Evolutionary conservation across 2,888 invertebrate species (phyloP).

Genomic region (Tachina fera): DNA sequence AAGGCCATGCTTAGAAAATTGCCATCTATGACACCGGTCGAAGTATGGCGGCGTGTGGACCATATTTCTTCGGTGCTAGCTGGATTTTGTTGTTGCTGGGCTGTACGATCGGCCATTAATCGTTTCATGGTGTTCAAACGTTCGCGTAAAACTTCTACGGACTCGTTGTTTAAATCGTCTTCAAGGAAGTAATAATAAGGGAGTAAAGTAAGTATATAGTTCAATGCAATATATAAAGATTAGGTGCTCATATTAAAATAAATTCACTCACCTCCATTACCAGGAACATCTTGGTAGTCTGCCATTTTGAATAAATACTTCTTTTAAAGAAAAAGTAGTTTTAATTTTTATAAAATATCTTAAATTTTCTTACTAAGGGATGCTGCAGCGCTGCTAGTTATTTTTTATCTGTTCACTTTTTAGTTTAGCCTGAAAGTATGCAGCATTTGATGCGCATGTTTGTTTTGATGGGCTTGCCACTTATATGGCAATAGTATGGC

Average conservation of each 20-base stretch:
- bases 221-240: background rate
- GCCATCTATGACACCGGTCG: constrained; percentile 88
- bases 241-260: background rate
- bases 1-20: constrained; percentile 93
- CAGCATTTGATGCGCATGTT: constrained; percentile 69
- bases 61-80: constrained; percentile 82
- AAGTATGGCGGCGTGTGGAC: constrained; percentile 81
- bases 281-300: constrained; percentile 66
- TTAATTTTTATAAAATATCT: constrained; percentile 26
- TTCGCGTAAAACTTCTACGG: constrained; percentile 91
- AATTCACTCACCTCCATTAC: constrained; percentile 46
- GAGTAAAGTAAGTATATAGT: background rate
- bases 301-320: constrained; percentile 45
- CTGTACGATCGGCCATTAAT: constrained; percentile 89
- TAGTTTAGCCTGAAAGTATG: constrained; percentile 65
- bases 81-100: constrained; percentile 83
- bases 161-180: constrained; percentile 85
- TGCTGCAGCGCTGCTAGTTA: constrained; percentile 39
- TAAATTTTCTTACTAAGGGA: constrained; percentile 45
- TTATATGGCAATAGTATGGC: background rate
- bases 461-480: constrained; percentile 3
- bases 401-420: constrained; percentile 10
- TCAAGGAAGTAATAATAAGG: background rate
- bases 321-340: constrained; percentile 11
- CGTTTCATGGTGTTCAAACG: constrained; percentile 91